A percentile compares a stretch with the other conserved stretches of the same genome.
phyloP scores from a whole-genome alignment of 1,140 invertebrate genomes.

The Bombus difficillimus region DNA sequence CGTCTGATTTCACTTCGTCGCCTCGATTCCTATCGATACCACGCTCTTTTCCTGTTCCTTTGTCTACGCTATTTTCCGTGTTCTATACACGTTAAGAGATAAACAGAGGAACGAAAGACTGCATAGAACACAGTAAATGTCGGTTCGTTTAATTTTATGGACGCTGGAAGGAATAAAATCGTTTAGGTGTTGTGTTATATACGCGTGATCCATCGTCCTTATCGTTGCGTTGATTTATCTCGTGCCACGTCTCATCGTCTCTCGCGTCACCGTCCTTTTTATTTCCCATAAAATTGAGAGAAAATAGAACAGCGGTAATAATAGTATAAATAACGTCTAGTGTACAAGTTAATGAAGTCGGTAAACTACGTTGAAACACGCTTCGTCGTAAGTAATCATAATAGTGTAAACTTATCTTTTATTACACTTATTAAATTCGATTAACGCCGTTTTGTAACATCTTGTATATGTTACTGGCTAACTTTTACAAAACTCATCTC shows the following conservation, averaged over 20 bases:
- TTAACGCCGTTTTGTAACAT: no score
- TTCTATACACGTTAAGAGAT: neutral
- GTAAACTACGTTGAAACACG: neutral
- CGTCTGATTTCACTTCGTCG: constrained; percentile 31
- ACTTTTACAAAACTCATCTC: no score
- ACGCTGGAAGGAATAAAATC: constrained; percentile 16
- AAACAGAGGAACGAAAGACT: neutral
- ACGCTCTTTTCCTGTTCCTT: neutral
- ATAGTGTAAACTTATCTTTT: no score
- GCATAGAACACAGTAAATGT: neutral
- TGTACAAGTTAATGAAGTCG: neutral
- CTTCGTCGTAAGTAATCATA: neutral
- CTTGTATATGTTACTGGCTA: no score
- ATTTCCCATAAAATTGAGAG: constrained; percentile 4
- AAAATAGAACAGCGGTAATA: no score
- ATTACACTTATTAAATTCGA: no score
- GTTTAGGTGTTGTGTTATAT: neutral
- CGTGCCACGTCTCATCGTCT: neutral
- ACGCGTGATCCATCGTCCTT: neutral
- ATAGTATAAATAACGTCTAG: neutral
- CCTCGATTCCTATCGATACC: neutral
- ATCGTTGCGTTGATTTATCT: constrained; percentile 36
- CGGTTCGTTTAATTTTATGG: constrained; percentile 31
- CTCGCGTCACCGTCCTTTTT: neutral
- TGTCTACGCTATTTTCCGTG: neutral